A percentile compares a stretch with the other conserved stretches of the same genome.
phyloP scores from a whole-genome alignment of 2,888 invertebrate species.

The Aplocera efformata region DNA sequence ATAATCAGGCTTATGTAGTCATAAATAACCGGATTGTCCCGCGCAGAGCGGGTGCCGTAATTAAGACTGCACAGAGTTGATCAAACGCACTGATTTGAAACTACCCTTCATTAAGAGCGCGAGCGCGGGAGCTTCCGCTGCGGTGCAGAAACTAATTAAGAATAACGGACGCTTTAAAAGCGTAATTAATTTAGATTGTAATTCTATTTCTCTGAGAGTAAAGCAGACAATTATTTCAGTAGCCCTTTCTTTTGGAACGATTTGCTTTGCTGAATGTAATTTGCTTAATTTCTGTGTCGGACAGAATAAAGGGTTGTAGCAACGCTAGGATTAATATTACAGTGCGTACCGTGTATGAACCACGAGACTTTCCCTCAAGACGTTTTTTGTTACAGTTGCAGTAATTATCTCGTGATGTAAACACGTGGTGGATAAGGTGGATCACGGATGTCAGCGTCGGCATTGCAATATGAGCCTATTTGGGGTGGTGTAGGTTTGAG shows the following conservation, averaged over 20 bases:
- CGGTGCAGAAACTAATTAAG: constrained; percentile 81
- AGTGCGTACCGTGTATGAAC: too few species aligned
- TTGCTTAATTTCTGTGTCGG: constrained; percentile 74
- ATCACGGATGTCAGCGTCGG: constrained; percentile 2
- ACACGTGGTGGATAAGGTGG: constrained; percentile 6
- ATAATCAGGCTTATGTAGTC: constrained; percentile 82
- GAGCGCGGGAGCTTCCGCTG: constrained; percentile 73
- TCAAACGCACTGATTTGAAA: constrained; percentile 81
- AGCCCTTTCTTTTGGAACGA: constrained; percentile 77
- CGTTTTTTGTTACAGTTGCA: constrained; percentile 35
- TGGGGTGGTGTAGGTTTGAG: neutral
- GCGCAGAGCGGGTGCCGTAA: constrained; percentile 78
- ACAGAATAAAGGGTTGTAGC: constrained; percentile 58
- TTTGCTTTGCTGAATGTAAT: constrained; percentile 74
- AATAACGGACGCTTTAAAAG: constrained; percentile 81
- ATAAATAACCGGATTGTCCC: constrained; percentile 81
- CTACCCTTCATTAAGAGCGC: constrained; percentile 79
- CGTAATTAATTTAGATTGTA: constrained; percentile 81
- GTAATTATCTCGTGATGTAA: constrained; percentile 27
- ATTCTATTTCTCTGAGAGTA: constrained; percentile 79
- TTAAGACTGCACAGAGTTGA: constrained; percentile 81
- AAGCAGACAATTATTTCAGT: constrained; percentile 80
- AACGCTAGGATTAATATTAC: constrained; percentile 35
- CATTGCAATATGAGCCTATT: constrained; percentile 3
- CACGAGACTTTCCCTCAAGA: constrained; percentile 31